Evolutionary conservation across 2,113 vertebrate genomes (phyloP).

Genomic region (Seriola dumerili): DNA sequence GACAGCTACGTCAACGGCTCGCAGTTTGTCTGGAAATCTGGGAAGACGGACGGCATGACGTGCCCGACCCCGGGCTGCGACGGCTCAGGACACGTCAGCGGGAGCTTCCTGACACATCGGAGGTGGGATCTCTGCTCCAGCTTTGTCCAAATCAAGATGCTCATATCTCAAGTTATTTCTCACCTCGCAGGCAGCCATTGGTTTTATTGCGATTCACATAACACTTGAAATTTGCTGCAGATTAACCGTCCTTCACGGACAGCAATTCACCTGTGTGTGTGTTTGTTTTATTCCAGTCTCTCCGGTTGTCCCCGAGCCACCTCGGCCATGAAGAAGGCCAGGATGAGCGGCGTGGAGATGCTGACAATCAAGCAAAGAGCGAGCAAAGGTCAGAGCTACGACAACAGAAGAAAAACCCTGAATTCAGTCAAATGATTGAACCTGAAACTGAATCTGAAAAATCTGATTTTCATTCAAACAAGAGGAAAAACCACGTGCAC

Average conservation of each 20-base stretch:
- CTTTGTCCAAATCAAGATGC: no score
- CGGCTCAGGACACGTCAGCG: constrained; percentile 96
- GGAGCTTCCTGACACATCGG: constrained; percentile 97
- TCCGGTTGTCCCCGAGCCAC: constrained; percentile 97
- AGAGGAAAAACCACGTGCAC: no score
- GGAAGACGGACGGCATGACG: constrained; percentile 98
- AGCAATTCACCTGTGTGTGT: constrained; percentile 1
- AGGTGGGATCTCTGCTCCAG: constrained; percentile 85
- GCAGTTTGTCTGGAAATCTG: constrained; percentile 96
- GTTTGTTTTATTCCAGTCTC: constrained; percentile 84
- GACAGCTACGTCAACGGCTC: constrained; percentile 92
- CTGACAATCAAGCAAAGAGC: constrained; percentile 97
- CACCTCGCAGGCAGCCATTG: no score
- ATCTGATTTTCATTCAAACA: no score
- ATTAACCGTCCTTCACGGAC: not conserved
- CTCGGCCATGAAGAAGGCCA: constrained; percentile 97
- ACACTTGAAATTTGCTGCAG: not conserved
- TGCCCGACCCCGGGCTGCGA: constrained; percentile 97
- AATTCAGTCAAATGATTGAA: not conserved
- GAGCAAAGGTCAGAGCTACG: constrained; percentile 88
- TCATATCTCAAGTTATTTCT: no score
- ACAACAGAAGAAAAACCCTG: accelerated
- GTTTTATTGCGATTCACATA: not conserved
- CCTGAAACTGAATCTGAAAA: no score
- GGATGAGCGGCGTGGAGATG: constrained; percentile 96